Percentiles rank a stretch among this genome's conserved stretches.
phyloP scores from a whole-genome alignment of 2,797 vertebrate species.

The Macrochelys suwanniensis region DNA sequence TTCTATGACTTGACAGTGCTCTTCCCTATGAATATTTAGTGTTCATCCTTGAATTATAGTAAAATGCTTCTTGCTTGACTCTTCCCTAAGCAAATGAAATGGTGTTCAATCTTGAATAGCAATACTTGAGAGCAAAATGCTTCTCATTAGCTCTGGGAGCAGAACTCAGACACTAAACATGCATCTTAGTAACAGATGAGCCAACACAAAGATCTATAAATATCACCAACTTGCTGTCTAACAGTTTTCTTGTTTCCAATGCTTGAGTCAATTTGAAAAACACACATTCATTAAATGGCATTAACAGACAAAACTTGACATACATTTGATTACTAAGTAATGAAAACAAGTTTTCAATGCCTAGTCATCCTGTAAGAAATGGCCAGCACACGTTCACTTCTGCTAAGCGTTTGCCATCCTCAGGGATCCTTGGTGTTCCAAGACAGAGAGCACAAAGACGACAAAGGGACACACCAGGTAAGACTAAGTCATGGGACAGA shows the following conservation, averaged over 20 bases:
- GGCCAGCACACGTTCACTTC: not conserved
- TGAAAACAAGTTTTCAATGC: not conserved
- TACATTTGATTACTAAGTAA: not conserved
- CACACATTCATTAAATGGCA: not conserved
- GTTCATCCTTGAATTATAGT: too few species aligned
- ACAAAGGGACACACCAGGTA: not conserved
- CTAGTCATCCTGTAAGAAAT: not conserved
- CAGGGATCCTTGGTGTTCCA: not conserved
- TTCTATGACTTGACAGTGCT: not conserved
- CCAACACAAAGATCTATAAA: constrained; percentile 2
- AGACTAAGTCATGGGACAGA: not conserved
- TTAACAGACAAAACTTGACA: not conserved
- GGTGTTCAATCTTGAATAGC: not conserved
- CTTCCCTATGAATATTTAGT: not conserved
- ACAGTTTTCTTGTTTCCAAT: not conserved
- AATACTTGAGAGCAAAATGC: not conserved
- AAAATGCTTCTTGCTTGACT: not conserved
- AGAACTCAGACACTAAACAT: not conserved
- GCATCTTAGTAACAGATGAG: constrained; percentile 19
- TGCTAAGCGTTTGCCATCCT: not conserved
- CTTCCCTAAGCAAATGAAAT: not conserved
- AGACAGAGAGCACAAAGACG: not conserved
- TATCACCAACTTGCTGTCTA: not conserved
- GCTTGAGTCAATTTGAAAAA: not conserved
- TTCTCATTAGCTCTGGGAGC: constrained; percentile 24